Evolutionary conservation across 2,113 vertebrate species (phyloP).

Genomic region (Periophthalmodon schlosseri): DNA sequence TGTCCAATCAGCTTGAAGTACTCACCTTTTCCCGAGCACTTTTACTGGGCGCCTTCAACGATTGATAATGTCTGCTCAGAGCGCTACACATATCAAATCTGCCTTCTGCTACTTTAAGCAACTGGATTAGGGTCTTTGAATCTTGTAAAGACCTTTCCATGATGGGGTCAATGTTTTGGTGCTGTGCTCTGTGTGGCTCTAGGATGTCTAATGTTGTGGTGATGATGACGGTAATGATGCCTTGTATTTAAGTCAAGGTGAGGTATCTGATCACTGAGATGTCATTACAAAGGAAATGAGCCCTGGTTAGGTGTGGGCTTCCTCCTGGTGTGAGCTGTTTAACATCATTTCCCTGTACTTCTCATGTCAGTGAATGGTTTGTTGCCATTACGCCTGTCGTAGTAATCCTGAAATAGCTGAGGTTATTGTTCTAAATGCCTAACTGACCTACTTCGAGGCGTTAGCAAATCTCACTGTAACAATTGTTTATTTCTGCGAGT

Average conservation of each 20-base stretch:
- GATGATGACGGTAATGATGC: no score
- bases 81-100: no score
- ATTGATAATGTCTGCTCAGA: neutral
- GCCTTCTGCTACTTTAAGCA: no score
- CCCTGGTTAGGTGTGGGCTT: conserved; percentile 58
- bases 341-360: conserved; percentile 52
- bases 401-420: conserved; percentile 64
- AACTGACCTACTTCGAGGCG: conserved; percentile 64
- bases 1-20: neutral
- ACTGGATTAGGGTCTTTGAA: no score
- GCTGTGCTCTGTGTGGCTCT: neutral
- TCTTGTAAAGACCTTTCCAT: no score
- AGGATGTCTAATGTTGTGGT: neutral
- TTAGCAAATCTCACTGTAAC: conserved; percentile 26
- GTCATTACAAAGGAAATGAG: conserved; percentile 60
- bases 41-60: neutral
- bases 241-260: conserved; percentile 43
- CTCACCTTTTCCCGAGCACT: neutral
- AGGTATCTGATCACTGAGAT: conserved; percentile 48
- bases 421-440: conserved; percentile 66
- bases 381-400: conserved; percentile 54
- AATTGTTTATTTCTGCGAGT: conserved; percentile 63
- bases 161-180: neutral
- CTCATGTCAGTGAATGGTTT: conserved; percentile 44
- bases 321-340: conserved; percentile 37